Evolutionary conservation across 2,888 invertebrate genomes (phyloP).

Genomic region (Marasmarcha lunaedactyla): DNA sequence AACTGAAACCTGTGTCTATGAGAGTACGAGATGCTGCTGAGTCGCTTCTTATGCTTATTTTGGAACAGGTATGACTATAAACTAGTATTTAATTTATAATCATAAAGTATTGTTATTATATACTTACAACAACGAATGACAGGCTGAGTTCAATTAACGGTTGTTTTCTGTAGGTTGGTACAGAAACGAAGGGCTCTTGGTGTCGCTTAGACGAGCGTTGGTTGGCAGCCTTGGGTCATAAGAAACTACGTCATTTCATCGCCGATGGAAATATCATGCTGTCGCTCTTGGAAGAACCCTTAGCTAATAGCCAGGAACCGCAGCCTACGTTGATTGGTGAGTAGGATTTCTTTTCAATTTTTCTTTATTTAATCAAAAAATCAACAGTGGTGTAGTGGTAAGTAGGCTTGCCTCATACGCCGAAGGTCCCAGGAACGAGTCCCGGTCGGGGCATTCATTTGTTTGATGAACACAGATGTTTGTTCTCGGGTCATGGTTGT

Average conservation of each 20-base stretch:
- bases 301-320: constrained; percentile 93
- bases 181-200: constrained; percentile 83
- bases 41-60: constrained; percentile 87
- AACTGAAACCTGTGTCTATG: constrained; percentile 96
- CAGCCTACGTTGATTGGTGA: constrained; percentile 86
- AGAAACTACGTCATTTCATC: constrained; percentile 79
- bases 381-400: too few relatives aligned
- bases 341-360: too few relatives aligned
- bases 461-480: too few relatives aligned
- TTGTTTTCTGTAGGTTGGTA: constrained; percentile 73
- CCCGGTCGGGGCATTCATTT: too few relatives aligned
- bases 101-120: too few relatives aligned
- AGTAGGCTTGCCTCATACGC: too few relatives aligned
- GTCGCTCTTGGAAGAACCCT: constrained; percentile 90
- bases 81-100: too few relatives aligned
- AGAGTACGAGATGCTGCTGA: constrained; percentile 98
- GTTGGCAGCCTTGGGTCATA: constrained; percentile 73
- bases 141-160: too few relatives aligned
- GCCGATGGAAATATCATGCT: constrained; percentile 91
- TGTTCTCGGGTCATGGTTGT: too few relatives aligned
- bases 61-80: constrained; percentile 78
- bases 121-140: too few relatives aligned
- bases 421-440: too few relatives aligned
- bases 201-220: constrained; percentile 91
- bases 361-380: not conserved